Conservation (phyloP, 1,140 invertebrate species). For the Apis florea region DNA sequence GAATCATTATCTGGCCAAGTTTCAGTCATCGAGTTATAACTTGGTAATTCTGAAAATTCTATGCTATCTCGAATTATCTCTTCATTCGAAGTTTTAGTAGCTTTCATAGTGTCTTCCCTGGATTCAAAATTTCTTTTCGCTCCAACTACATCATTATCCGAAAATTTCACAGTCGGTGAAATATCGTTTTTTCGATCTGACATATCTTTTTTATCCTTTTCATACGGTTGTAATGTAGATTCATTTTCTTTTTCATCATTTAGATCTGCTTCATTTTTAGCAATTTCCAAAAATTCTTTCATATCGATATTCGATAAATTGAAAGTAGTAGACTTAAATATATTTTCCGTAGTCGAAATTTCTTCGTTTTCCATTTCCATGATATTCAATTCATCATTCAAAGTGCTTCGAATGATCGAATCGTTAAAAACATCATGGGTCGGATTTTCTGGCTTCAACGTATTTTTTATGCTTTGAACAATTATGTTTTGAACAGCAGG, state of each 20-base stretch:
- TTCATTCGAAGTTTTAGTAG: not conserved
- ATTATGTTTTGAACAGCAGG: slow-evolving; percentile 68
- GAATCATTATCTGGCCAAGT: not conserved
- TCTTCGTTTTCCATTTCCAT: not conserved
- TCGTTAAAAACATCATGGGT: slow-evolving; percentile 47
- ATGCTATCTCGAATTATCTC: not conserved
- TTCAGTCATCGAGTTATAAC: not conserved
- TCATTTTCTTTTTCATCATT: not conserved
- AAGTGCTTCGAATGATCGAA: slow-evolving; percentile 51
- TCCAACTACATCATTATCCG: not conserved
- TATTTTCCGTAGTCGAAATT: not conserved
- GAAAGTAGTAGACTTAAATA: not conserved
- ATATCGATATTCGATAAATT: slow-evolving; percentile 8
- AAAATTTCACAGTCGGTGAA: not conserved
- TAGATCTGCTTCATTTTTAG: not conserved
- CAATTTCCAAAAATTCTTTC: slow-evolving; percentile 12
- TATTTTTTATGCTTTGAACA: slow-evolving; percentile 62
- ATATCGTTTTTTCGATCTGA: not conserved
- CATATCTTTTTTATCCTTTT: not conserved
- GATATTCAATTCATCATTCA: slow-evolving; percentile 54
- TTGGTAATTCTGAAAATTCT: not conserved
- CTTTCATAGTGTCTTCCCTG: not conserved
- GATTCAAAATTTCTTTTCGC: not conserved
- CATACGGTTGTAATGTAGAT: not conserved
- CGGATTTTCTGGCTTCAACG: slow-evolving; percentile 43